These are phyloP conservation scores for Eolophus roseicapilla DNA, from an alignment of 2,113 vertebrate genomes.

Conservation along the genomic window DNA sequence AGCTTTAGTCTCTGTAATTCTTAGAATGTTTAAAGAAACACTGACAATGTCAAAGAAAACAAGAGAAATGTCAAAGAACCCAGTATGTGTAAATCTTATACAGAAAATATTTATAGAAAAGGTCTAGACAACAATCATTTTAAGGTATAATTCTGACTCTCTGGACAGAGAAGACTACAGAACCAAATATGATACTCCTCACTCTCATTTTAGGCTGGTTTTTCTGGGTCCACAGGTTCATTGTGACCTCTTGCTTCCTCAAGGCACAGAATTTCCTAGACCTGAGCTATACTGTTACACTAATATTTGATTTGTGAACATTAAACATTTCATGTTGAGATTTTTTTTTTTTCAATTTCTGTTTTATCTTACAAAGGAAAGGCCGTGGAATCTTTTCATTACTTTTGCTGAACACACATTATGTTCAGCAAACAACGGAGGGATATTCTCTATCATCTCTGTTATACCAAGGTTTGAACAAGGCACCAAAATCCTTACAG, in stretches of 20 bases:
- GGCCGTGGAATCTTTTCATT: conserved; percentile 20
- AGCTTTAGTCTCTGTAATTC: background rate
- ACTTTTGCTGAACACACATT: conserved; percentile 19
- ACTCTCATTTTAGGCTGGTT: background rate
- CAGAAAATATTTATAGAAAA: background rate
- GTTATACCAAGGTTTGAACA: conserved; percentile 64
- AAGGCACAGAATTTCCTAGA: background rate
- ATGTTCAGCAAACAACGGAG: conserved; percentile 65
- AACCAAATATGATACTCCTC: background rate
- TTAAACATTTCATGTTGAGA: background rate
- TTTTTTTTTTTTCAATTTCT: background rate
- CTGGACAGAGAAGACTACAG: background rate
- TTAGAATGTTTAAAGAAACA: background rate
- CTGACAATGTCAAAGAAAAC: background rate
- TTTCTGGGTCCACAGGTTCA: background rate
- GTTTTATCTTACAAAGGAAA: background rate
- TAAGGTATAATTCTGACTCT: background rate
- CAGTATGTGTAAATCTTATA: background rate
- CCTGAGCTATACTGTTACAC: background rate
- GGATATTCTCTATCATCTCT: conserved; percentile 69
- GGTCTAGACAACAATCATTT: background rate
- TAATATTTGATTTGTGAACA: background rate
- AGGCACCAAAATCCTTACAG: conserved; percentile 55
- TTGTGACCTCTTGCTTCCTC: background rate
- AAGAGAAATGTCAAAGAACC: background rate